phyloP scores from a whole-genome alignment of 1,140 invertebrate species.

The Adoxophyes honmai region DNA sequence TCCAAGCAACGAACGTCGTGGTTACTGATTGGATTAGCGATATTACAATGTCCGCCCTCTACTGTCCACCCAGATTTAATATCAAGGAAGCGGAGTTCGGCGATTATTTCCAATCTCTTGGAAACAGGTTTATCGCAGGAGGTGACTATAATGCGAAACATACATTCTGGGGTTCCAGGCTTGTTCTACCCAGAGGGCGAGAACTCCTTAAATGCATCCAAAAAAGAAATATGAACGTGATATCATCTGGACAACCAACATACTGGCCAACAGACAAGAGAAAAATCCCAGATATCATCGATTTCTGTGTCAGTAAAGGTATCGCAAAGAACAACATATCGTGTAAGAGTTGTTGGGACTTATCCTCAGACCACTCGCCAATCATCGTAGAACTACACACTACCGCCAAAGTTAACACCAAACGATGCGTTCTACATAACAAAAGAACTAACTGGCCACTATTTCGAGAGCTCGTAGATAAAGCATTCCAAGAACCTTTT shows the following conservation, averaged over 20 bases:
- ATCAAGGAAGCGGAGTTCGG: conserved; percentile 11
- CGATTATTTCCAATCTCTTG: neutral
- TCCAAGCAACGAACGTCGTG: conserved; percentile 22
- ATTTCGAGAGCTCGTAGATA: neutral
- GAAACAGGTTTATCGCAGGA: neutral
- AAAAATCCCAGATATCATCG: conserved; percentile 6
- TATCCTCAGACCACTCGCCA: too few species aligned
- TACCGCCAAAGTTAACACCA: too few species aligned
- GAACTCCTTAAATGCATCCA: conserved; percentile 18
- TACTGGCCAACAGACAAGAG: neutral
- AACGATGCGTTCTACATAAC: too few species aligned
- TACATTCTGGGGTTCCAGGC: conserved; percentile 33
- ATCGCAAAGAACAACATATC: too few species aligned
- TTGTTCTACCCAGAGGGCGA: conserved; percentile 24
- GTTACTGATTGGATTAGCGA: conserved; percentile 16
- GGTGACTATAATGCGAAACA: conserved; percentile 46
- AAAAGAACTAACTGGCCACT: neutral
- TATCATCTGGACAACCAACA: neutral
- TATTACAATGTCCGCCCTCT: conserved; percentile 26
- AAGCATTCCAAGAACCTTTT: neutral
- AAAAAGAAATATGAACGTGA: neutral
- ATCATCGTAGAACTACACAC: neutral
- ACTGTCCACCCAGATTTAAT: conserved; percentile 29
- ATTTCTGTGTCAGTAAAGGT: conserved; percentile 14
- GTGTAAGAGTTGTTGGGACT: too few species aligned